Percentiles rank a stretch among this genome's conserved stretches.
phyloP scores from a whole-genome alignment of 2,113 vertebrate genomes.

The Salvator merianae region DNA sequence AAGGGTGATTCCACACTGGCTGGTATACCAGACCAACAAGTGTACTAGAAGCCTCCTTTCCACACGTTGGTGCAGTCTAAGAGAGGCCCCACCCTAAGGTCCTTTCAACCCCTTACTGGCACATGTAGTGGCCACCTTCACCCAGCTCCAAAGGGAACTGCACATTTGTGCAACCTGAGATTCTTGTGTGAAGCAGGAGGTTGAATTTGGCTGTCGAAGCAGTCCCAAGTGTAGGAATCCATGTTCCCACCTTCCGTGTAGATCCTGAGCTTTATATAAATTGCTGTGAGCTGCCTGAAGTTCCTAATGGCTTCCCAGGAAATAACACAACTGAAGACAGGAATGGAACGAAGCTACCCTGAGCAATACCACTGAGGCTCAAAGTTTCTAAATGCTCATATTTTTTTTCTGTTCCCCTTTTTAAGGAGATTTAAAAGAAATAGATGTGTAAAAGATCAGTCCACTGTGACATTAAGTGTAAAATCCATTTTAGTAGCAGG shows the following conservation, averaged over 20 bases:
- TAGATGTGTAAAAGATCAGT: conserved; percentile 66
- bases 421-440: conserved; percentile 56
- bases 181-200: too few relatives aligned
- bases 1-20: too few relatives aligned
- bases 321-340: not conserved
- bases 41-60: too few relatives aligned
- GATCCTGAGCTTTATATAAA: not conserved
- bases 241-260: not conserved
- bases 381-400: conserved; percentile 57
- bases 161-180: too few relatives aligned
- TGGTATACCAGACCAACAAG: too few relatives aligned
- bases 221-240: too few relatives aligned
- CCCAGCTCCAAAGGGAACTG: not conserved
- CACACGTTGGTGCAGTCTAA: too few relatives aligned
- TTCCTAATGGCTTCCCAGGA: not conserved
- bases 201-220: too few relatives aligned
- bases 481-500: conserved; percentile 82
- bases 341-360: not conserved
- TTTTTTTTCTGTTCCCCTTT: conserved; percentile 27
- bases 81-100: too few relatives aligned
- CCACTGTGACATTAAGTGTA: conserved; percentile 76
- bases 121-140: too few relatives aligned
- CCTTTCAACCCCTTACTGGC: too few relatives aligned
- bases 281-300: not conserved
- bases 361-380: conserved; percentile 44